Evolutionary conservation across 2,888 invertebrate species (phyloP), one percentile per base, ranked within the genome.

Genomic region (Ormyrus pomaceus): DNA sequence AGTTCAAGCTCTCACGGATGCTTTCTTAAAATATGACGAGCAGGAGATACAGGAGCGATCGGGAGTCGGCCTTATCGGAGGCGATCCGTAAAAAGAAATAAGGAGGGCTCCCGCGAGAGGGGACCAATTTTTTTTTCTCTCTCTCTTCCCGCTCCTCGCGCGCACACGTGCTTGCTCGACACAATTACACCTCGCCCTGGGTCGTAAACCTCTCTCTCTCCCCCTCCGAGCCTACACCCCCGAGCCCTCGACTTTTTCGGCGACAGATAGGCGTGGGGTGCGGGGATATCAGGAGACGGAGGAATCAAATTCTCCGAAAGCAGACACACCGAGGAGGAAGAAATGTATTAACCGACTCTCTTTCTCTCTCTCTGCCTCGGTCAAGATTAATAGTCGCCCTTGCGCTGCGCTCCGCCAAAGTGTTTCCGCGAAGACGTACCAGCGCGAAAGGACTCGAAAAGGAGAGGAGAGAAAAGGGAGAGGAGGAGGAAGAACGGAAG

Each of bases 381-480:
- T 59, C 19, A 74, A 70, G 69, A 73, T 74, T 79, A 69, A 74
- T 79, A 61, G 62, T 62, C 70, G 46, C 8, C 68, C 56, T 69
- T 64, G 66, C 66, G 48, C 62, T 19, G 46, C 45, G 53, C 50
- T 69, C 7, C n/a, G 74, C 74, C 58, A 64, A 74, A 73, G 69
- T 62, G 58, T 74, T 73, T 79, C 19, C 45, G 68, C 13, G 46
- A 68, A 72, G 72, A 69, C 56, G 68, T 59, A 65, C 34, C 55
- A 73, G 55, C 13, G 55, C 46, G 45, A 59, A 62, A 48, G 51
- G 61, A 70, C 13, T 62, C 34, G 34, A 3, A 19, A 56, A 48
- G 2, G 13, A 11, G 50, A 34, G 0, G 34, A 34, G 45, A 3
- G 6, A 62, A 34, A 10, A 45, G 46, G 10, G 53, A 56, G 61